A percentile compares a stretch with the other conserved stretches of the same genome.
Evolutionary conservation across 1,140 invertebrate genomes (phyloP).

Genomic region (Grapholita molesta): DNA sequence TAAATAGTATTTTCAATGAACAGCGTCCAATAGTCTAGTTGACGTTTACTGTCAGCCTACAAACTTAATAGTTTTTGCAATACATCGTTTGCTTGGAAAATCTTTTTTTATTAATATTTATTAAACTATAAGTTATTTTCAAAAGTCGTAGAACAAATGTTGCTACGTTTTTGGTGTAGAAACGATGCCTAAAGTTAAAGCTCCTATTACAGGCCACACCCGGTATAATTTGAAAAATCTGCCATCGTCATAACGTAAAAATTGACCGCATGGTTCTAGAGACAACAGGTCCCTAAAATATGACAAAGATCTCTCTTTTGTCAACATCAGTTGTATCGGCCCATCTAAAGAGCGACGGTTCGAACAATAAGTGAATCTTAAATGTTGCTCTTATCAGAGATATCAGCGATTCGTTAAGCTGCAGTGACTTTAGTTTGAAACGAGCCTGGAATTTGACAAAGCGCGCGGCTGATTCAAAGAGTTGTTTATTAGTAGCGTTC

Average conservation of each 20-base stretch:
- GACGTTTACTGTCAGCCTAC: no score
- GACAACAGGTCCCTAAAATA: constrained; percentile 34
- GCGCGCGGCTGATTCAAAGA: not conserved
- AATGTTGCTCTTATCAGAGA: constrained; percentile 57
- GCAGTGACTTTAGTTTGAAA: constrained; percentile 19
- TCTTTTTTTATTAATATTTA: no score
- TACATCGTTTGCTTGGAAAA: no score
- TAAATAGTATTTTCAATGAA: no score
- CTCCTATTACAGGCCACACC: no score
- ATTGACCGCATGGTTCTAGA: not conserved
- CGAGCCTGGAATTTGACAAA: not conserved
- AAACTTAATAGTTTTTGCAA: no score
- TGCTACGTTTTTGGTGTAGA: no score
- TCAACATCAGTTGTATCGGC: constrained; percentile 64
- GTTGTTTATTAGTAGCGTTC: constrained; percentile 18
- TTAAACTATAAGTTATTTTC: no score
- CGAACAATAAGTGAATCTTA: constrained; percentile 73
- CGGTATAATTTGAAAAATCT: not conserved
- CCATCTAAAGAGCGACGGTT: constrained; percentile 60
- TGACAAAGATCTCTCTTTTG: constrained; percentile 60
- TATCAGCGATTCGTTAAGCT: constrained; percentile 45
- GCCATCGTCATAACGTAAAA: constrained; percentile 7
- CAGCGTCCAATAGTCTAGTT: no score
- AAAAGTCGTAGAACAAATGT: no score
- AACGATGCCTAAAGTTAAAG: no score